phyloP scores from a whole-genome alignment of 2,797 vertebrate genomes.

The Sitta carolinensis region DNA sequence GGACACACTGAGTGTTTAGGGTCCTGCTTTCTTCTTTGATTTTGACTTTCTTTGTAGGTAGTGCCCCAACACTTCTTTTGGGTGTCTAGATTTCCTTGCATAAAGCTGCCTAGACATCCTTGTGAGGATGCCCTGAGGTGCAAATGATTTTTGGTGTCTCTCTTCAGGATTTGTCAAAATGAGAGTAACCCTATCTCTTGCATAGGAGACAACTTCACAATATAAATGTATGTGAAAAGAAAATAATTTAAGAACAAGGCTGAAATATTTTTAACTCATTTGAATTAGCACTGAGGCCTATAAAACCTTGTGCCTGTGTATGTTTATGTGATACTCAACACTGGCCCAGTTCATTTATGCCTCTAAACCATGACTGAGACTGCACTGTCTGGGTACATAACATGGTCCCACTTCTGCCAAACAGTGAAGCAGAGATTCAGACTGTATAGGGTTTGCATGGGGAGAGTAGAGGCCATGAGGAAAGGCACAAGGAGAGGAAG shows the following conservation, averaged over 20 bases:
- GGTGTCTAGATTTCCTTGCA: neutral
- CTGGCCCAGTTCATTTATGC: neutral
- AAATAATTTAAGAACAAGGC: neutral
- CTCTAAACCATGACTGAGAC: neutral
- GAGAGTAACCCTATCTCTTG: neutral
- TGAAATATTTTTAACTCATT: neutral
- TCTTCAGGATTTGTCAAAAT: neutral
- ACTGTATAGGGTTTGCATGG: neutral
- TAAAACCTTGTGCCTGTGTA: neutral
- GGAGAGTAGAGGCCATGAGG: neutral
- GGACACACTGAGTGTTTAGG: neutral
- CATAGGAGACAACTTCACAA: neutral
- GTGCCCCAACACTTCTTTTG: neutral
- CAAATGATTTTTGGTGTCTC: neutral
- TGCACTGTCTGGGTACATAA: neutral
- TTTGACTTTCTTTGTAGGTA: neutral
- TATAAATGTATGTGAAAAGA: neutral
- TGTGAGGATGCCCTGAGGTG: neutral
- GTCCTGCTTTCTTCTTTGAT: neutral
- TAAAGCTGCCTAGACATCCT: neutral
- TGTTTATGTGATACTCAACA: neutral
- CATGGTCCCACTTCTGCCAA: neutral
- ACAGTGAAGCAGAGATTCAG: neutral
- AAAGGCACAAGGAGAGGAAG: neutral
- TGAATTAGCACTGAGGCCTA: neutral